Conservation (phyloP, 1,140 invertebrate genomes). For the Caenorhabditis inopinata region DNA sequence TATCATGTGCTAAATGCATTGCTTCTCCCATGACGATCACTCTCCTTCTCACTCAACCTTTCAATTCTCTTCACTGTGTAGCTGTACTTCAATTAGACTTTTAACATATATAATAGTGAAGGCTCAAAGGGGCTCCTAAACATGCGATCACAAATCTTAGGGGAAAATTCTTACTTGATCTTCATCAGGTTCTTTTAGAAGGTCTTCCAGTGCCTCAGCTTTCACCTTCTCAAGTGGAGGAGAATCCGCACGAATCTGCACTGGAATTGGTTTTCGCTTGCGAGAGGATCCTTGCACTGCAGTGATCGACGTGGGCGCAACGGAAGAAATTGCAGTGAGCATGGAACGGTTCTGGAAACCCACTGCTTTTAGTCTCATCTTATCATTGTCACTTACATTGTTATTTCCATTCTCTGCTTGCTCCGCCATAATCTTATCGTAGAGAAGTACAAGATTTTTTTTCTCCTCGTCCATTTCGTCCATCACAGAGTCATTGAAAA, state of each 20-base stretch:
- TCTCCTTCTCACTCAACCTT: too few relatives aligned
- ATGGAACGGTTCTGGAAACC: neutral
- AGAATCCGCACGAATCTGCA: neutral
- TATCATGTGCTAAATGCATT: too few relatives aligned
- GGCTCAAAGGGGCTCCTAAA: too few relatives aligned
- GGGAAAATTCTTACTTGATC: neutral
- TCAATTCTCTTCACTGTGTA: too few relatives aligned
- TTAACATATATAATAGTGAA: too few relatives aligned
- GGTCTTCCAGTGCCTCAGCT: neutral
- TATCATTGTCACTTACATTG: neutral
- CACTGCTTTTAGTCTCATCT: too few relatives aligned
- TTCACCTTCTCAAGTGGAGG: neutral
- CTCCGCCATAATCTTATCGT: neutral
- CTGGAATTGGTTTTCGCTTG: neutral
- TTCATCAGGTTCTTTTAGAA: neutral
- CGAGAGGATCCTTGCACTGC: neutral
- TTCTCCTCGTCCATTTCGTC: neutral
- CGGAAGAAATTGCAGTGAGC: neutral
- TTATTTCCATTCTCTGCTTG: neutral
- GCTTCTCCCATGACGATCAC: too few relatives aligned
- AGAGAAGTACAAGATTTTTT: neutral
- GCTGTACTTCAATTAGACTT: too few relatives aligned
- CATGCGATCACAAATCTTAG: neutral
- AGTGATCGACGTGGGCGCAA: neutral
- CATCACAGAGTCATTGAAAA: neutral